These are phyloP conservation scores for Sphaeramia orbicularis DNA, from an alignment of 2,797 vertebrate species.

Conservation along the genomic window DNA sequence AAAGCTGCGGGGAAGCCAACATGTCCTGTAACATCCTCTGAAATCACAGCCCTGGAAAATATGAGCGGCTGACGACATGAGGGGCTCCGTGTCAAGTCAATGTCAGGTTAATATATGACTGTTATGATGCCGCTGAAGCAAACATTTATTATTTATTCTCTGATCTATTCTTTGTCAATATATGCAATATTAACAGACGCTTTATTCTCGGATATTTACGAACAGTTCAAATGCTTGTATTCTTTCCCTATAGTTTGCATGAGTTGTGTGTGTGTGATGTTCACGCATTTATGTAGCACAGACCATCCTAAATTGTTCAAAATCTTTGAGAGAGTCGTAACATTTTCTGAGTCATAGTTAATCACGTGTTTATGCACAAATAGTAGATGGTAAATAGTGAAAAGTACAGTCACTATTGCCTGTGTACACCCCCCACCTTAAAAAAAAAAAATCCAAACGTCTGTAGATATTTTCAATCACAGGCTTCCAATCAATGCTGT, in stretches of 20 bases:
- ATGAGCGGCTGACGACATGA: slow-evolving; percentile 29
- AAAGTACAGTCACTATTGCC: slow-evolving; percentile 16
- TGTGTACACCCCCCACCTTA: not conserved
- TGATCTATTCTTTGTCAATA: too few species aligned
- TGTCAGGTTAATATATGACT: slow-evolving; percentile 13
- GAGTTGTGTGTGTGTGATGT: too few species aligned
- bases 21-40: slow-evolving; percentile 52
- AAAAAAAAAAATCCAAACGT: slow-evolving; percentile 10
- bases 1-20: slow-evolving; percentile 25
- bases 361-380: not conserved
- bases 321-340: too few species aligned
- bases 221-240: too few species aligned
- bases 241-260: too few species aligned
- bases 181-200: not conserved
- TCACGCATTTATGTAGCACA: too few species aligned
- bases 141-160: not conserved
- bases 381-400: not conserved
- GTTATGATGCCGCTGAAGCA: not conserved
- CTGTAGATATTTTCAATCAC: slow-evolving; percentile 42
- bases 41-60: slow-evolving; percentile 50
- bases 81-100: slow-evolving; percentile 37
- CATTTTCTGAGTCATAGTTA: not conserved
- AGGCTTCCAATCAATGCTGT: slow-evolving; percentile 30
- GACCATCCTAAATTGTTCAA: too few species aligned
- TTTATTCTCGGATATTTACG: not conserved